Evolutionary conservation across 2,113 vertebrate species (phyloP).

Genomic region (Tenebrosternarchus preto): DNA sequence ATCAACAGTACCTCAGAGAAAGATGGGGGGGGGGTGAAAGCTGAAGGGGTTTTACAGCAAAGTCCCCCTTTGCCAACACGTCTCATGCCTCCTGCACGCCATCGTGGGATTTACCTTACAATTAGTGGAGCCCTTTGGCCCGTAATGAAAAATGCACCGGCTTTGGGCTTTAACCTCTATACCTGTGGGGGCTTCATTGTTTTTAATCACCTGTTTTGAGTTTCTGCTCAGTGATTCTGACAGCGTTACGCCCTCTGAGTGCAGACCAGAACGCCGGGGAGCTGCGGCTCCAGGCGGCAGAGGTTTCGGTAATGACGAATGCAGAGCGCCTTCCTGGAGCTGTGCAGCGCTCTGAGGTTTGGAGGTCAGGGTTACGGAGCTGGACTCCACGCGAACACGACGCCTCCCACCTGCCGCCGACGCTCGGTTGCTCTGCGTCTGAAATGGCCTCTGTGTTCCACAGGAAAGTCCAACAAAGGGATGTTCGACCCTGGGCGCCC

Average conservation of each 20-base stretch:
- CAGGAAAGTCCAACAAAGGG: slow-evolving; percentile 31
- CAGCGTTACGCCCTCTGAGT: not conserved
- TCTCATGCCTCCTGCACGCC: not conserved
- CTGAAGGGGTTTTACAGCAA: not conserved
- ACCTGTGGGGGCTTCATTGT: slow-evolving; percentile 44
- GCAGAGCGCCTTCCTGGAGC: too few species aligned
- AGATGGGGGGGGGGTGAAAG: not conserved
- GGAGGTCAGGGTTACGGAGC: too few species aligned
- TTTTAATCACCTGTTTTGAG: slow-evolving; percentile 60
- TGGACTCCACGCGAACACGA: too few species aligned
- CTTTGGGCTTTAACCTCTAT: slow-evolving; percentile 47
- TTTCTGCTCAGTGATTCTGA: slow-evolving; percentile 13
- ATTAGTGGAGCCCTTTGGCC: slow-evolving; percentile 4
- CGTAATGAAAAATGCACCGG: slow-evolving; percentile 46
- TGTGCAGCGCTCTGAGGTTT: too few species aligned
- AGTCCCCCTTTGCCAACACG: not conserved
- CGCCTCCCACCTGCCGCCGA: too few species aligned
- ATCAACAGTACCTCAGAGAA: not conserved
- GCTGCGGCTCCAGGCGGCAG: not conserved
- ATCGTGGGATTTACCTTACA: slow-evolving; percentile 5
- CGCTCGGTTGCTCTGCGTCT: not conserved
- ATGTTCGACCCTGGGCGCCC: slow-evolving; percentile 26
- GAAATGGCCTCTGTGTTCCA: slow-evolving; percentile 3
- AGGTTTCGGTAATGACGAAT: too few species aligned
- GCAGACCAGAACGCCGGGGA: not conserved